Evolutionary conservation across 1,140 invertebrate genomes (phyloP).

Genomic region (Lepidurus arcticus): DNA sequence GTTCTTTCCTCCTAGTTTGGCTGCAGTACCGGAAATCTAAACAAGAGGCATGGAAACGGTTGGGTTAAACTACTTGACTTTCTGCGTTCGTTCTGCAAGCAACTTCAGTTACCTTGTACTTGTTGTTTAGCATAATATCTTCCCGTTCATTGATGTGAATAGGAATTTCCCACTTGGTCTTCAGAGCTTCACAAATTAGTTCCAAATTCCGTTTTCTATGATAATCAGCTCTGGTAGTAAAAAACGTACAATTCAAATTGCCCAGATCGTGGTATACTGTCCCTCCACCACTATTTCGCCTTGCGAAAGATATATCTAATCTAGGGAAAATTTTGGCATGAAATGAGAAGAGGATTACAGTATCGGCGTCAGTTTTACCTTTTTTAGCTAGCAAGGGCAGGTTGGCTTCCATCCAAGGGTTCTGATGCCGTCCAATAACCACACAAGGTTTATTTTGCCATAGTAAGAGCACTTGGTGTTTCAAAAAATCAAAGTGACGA

Average conservation of each 20-base stretch:
- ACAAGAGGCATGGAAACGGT: constrained; percentile 20
- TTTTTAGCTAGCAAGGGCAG: constrained; percentile 54
- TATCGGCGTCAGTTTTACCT: constrained; percentile 36
- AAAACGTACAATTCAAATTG: constrained; percentile 88
- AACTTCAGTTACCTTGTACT: constrained; percentile 65
- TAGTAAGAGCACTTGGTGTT: constrained; percentile 75
- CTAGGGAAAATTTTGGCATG: not conserved
- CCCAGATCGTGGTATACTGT: constrained; percentile 93
- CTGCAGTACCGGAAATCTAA: constrained; percentile 84
- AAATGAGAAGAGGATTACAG: not conserved
- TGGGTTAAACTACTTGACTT: not conserved
- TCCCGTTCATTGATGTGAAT: constrained; percentile 67
- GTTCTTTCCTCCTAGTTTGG: constrained; percentile 74
- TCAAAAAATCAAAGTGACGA: constrained; percentile 69
- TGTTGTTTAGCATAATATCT: constrained; percentile 71
- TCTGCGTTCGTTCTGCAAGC: not conserved
- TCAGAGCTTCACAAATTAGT: constrained; percentile 70
- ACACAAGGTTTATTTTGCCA: constrained; percentile 90
- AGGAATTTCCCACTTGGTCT: constrained; percentile 68
- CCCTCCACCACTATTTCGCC: constrained; percentile 92
- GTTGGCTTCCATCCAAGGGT: constrained; percentile 89
- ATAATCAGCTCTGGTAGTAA: constrained; percentile 69
- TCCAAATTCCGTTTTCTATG: constrained; percentile 78
- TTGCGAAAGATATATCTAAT: constrained; percentile 60
- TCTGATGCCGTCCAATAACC: constrained; percentile 93